Evolutionary conservation across 2,113 vertebrate species (phyloP).

Genomic region (Cyanoramphus novaezelandiae): DNA sequence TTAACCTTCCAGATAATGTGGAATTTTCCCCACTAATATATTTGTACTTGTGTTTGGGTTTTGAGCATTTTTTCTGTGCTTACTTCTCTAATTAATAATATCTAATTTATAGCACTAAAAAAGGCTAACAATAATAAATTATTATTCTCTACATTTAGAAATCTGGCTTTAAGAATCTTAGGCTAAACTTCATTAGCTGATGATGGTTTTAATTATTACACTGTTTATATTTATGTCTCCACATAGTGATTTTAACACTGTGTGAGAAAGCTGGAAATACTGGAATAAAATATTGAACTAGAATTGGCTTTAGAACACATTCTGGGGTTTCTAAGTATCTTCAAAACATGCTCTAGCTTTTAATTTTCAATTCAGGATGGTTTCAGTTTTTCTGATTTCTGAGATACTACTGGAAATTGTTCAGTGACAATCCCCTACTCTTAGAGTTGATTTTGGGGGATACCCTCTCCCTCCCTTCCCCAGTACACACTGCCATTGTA

Average conservation of each 20-base stretch:
- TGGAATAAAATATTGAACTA: background rate
- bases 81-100: background rate
- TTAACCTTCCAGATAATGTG: constrained; percentile 16
- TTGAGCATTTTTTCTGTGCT: background rate
- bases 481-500: fast-evolving
- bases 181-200: background rate
- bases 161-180: background rate
- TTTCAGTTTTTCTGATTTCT: background rate
- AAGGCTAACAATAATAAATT: background rate
- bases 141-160: background rate
- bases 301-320: background rate
- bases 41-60: background rate
- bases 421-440: background rate
- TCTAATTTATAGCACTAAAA: background rate
- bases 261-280: background rate
- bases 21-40: background rate
- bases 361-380: background rate
- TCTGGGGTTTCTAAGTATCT: background rate
- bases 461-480: fast-evolving
- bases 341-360: background rate
- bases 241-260: background rate
- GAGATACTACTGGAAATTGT: background rate
- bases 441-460: background rate
- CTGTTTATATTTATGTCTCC: background rate
- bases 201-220: background rate